These are phyloP conservation scores for Crambe crambe DNA, from an alignment of 37 sponge, comb jelly and placozoan genomes.

Conservation along the genomic window DNA sequence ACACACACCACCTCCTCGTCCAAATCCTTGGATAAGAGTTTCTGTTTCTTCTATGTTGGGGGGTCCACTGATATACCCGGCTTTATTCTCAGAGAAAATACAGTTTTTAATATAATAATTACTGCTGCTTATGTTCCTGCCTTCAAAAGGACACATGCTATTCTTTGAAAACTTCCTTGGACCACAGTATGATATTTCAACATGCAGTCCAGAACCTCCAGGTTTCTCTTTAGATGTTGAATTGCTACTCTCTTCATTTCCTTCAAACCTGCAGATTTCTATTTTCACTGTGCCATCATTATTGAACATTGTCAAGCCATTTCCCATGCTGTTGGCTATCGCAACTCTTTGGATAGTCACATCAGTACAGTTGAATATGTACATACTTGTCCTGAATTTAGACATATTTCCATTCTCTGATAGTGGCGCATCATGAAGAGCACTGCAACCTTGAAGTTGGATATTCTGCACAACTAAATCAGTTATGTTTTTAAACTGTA, in stretches of 20 bases:
- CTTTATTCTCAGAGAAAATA: no score
- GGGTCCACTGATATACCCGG: no score
- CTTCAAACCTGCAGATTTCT: background rate
- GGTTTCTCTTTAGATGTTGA: background rate
- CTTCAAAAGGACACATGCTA: no score
- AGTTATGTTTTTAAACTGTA: no score
- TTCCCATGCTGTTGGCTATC: background rate
- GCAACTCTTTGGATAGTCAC: background rate
- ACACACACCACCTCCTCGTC: slow-evolving; percentile 56
- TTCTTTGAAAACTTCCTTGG: background rate
- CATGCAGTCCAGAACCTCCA: background rate
- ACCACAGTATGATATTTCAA: background rate
- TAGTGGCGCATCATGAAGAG: no score
- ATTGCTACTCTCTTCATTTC: background rate
- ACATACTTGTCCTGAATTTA: background rate
- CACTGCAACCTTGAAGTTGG: no score
- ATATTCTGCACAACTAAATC: no score
- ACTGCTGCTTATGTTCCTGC: no score
- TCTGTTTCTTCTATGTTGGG: no score
- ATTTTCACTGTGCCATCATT: background rate
- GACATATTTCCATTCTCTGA: no score
- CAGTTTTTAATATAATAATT: no score
- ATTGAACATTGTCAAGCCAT: background rate
- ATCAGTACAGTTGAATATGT: background rate
- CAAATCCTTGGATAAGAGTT: background rate